A percentile compares a stretch with the other conserved stretches of the same genome.
phyloP scores from a whole-genome alignment of 1,140 invertebrate genomes.

The Theocolax elegans region DNA sequence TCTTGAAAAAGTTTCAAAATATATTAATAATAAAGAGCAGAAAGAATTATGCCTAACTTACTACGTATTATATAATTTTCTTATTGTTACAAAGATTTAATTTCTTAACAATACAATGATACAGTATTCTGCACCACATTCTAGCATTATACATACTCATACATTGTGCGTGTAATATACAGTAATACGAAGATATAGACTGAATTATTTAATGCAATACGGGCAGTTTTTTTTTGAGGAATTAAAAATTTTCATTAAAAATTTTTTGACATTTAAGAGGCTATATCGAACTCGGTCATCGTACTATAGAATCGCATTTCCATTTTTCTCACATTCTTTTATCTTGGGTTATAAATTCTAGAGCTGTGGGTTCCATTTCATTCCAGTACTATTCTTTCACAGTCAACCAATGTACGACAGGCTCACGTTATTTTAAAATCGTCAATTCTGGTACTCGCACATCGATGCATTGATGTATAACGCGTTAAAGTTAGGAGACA shows the following conservation, averaged over 20 bases:
- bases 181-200: too few relatives aligned
- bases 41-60: too few relatives aligned
- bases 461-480: neutral
- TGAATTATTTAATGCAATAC: too few relatives aligned
- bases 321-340: conserved; percentile 37
- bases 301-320: conserved; percentile 11
- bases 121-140: too few relatives aligned
- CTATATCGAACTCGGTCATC: conserved; percentile 11
- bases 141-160: too few relatives aligned
- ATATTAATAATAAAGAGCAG: too few relatives aligned
- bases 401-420: conserved; percentile 21
- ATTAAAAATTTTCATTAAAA: neutral
- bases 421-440: conserved; percentile 20
- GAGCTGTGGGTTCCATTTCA: conserved; percentile 20
- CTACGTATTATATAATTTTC: too few relatives aligned
- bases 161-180: too few relatives aligned
- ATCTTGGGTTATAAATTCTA: conserved; percentile 37
- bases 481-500: conserved; percentile 10
- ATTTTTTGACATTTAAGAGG: neutral
- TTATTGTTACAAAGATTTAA: too few relatives aligned
- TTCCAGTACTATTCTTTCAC: conserved; percentile 31
- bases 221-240: too few relatives aligned
- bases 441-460: conserved; percentile 13
- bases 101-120: too few relatives aligned
- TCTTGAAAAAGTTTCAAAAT: too few relatives aligned